Conservation (phyloP, 2,888 invertebrate species). For the Plusia festucae region DNA sequence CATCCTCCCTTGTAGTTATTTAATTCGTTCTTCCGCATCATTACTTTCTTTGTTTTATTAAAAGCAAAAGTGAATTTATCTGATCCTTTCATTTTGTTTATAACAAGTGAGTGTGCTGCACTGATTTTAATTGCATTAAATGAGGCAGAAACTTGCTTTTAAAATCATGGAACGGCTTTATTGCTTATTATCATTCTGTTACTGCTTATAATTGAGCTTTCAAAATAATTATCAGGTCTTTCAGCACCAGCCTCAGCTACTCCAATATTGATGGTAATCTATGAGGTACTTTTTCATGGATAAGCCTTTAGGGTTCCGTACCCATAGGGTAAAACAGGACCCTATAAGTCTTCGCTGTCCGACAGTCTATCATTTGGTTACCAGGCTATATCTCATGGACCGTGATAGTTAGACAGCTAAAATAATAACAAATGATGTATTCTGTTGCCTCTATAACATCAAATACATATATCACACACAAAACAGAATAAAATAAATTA, state of each 20-base stretch:
- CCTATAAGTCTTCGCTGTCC: too few relatives aligned
- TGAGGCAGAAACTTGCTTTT: neutral
- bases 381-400: too few relatives aligned
- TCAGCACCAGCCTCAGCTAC: neutral
- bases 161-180: neutral
- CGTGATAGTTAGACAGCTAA: too few relatives aligned
- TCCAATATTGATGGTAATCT: too few relatives aligned
- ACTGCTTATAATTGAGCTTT: neutral
- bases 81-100: neutral
- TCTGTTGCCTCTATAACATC: too few relatives aligned
- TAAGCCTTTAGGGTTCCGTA: too few relatives aligned
- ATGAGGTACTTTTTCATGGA: too few relatives aligned
- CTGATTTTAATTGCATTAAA: neutral
- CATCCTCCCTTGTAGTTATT: slow-evolving; percentile 9
- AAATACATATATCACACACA: too few relatives aligned
- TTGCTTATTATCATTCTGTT: neutral
- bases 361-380: too few relatives aligned
- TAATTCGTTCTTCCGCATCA: slow-evolving; percentile 10
- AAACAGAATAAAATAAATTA: too few relatives aligned
- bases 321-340: too few relatives aligned
- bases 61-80: neutral
- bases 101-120: neutral
- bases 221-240: neutral
- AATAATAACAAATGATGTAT: too few relatives aligned
- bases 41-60: slow-evolving; percentile 1